phyloP scores from a whole-genome alignment of 2,888 invertebrate genomes.

The Cataglyphis livida region DNA sequence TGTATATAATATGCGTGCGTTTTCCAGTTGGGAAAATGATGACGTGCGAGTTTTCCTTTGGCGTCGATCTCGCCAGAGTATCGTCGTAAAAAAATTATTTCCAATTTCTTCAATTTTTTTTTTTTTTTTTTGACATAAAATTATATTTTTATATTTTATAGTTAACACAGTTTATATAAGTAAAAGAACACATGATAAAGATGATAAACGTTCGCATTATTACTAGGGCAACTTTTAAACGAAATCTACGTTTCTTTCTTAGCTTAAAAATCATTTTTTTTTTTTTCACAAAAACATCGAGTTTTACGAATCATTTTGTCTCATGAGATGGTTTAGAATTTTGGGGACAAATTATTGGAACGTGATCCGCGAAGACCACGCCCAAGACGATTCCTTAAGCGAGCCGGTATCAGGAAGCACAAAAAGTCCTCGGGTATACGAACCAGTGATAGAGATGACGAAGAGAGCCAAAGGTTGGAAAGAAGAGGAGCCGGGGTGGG shows the following conservation, averaged over 20 bases:
- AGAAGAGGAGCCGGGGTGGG: conserved; percentile 1
- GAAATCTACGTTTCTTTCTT: neutral
- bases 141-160: neutral
- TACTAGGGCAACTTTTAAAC: neutral
- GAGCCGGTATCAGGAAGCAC: conserved; percentile 65
- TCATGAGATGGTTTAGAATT: conserved; percentile 1
- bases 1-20: conserved; percentile 24
- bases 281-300: neutral
- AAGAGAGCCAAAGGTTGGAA: conserved; percentile 56
- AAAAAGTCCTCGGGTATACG: conserved; percentile 46
- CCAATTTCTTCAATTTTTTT: neutral
- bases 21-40: conserved; percentile 57
- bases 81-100: neutral
- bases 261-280: neutral
- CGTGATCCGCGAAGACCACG: conserved; percentile 61
- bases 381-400: conserved; percentile 72
- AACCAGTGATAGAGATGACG: conserved; percentile 69
- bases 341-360: conserved; percentile 56
- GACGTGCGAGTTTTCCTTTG: conserved; percentile 5
- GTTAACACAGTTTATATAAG: neutral
- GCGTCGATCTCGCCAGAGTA: neutral
- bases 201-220: neutral
- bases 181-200: neutral
- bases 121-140: neutral
- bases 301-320: neutral